Percentiles rank a stretch among this genome's conserved stretches.
Conservation (phyloP, 2,113 vertebrate genomes). For the Thalassarche chlororhynchos region DNA sequence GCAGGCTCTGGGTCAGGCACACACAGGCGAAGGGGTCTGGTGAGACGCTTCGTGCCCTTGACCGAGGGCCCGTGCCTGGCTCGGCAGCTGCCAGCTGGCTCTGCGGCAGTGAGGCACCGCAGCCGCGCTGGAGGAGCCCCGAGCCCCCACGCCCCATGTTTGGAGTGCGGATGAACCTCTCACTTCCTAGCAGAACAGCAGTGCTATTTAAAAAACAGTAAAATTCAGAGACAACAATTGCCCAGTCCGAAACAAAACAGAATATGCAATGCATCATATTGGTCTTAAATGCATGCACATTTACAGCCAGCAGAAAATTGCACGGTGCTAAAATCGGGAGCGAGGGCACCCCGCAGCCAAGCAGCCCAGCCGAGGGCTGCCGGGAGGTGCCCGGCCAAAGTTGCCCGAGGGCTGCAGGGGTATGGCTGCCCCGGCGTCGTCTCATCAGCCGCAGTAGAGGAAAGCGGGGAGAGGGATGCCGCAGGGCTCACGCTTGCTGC, state of each 20-base stretch:
- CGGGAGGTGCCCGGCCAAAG: too few species aligned
- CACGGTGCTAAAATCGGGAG: fast-evolving
- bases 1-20: neutral
- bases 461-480: neutral
- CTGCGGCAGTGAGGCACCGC: fast-evolving
- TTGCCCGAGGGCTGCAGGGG: neutral
- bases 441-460: neutral
- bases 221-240: neutral
- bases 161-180: neutral
- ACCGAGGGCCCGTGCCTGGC: fast-evolving
- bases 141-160: fast-evolving
- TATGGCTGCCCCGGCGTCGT: fast-evolving
- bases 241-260: too few species aligned
- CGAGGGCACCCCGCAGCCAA: neutral
- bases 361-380: neutral
- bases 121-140: fast-evolving
- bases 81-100: neutral
- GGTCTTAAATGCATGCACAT: neutral
- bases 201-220: neutral
- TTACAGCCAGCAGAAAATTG: neutral
- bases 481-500: neutral
- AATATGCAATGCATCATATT: fast-evolving
- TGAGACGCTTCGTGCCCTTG: neutral
- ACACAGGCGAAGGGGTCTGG: fast-evolving
- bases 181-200: fast-evolving